A percentile compares a stretch with the other conserved stretches of the same genome.
Evolutionary conservation across 2,888 invertebrate species (phyloP).

Genomic region (Ephialtes manifestator): DNA sequence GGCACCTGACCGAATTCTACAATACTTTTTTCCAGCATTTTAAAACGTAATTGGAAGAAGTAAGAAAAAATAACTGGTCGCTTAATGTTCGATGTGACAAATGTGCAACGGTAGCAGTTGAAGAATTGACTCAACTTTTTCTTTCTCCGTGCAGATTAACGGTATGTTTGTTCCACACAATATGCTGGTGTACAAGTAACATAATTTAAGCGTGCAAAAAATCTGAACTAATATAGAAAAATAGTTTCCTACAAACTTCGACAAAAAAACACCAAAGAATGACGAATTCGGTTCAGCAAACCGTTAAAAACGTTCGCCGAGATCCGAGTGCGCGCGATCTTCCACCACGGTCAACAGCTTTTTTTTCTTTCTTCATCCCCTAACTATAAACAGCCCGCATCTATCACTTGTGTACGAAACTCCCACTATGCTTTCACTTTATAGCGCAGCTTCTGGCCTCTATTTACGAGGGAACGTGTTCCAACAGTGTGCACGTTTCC

Average conservation of each 20-base stretch:
- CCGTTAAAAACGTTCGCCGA: conserved; percentile 53
- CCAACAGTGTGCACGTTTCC: conserved; percentile 5
- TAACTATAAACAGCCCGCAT: conserved; percentile 60
- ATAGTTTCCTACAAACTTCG: neutral
- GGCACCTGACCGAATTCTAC: neutral
- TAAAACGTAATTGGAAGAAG: too few species aligned
- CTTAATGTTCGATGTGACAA: too few species aligned
- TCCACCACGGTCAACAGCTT: conserved; percentile 56
- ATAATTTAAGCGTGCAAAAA: too few species aligned
- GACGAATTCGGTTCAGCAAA: conserved; percentile 59
- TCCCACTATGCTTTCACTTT: neutral
- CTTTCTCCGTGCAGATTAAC: too few species aligned
- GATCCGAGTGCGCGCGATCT: conserved; percentile 65
- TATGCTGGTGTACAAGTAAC: too few species aligned
- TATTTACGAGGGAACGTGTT: conserved; percentile 37
- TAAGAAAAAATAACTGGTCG: too few species aligned
- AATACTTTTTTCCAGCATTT: too few species aligned
- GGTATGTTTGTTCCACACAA: too few species aligned
- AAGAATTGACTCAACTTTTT: too few species aligned
- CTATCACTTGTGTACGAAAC: conserved; percentile 38
- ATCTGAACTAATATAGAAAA: too few species aligned
- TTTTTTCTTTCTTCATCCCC: conserved; percentile 50
- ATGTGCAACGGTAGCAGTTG: too few species aligned
- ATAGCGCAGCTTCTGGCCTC: conserved; percentile 8
- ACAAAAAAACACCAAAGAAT: conserved; percentile 3